Conservation (phyloP, 2,113 vertebrate genomes). For the Hydrochoerus hydrochaeris region DNA sequence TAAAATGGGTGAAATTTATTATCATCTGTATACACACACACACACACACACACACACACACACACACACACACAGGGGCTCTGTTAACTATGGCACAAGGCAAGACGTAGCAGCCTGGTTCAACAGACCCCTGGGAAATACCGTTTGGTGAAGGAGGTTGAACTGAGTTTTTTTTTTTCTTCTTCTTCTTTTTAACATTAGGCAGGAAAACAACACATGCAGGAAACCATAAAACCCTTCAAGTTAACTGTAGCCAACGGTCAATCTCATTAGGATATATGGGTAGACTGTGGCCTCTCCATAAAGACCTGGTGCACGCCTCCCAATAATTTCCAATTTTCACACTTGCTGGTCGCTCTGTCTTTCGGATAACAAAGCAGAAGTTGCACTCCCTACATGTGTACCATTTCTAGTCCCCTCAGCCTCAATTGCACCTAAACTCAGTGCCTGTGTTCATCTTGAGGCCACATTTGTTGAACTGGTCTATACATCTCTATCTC, state of each 20-base stretch:
- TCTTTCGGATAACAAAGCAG: background rate
- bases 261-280: conserved; percentile 75
- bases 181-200: conserved; percentile 73
- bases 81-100: conserved; percentile 22
- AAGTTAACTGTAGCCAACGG: conserved; percentile 86
- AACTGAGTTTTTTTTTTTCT: conserved; percentile 48
- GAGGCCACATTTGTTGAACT: background rate
- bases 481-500: no score
- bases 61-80: background rate
- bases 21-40: conserved; percentile 36
- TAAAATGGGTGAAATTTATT: conserved; percentile 47
- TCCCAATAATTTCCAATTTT: conserved; percentile 10
- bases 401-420: background rate
- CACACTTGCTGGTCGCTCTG: background rate
- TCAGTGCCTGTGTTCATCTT: background rate
- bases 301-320: background rate
- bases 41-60: background rate
- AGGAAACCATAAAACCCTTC: conserved; percentile 88
- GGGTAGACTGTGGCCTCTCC: conserved; percentile 1
- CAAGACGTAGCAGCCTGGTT: background rate
- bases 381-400: background rate
- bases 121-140: conserved; percentile 76
- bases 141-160: conserved; percentile 55
- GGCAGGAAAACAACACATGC: conserved; percentile 81
- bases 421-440: background rate